Base-by-base conservation (phyloP, 2,888 invertebrate species). In the Meiosimyza decipiens region DNA sequence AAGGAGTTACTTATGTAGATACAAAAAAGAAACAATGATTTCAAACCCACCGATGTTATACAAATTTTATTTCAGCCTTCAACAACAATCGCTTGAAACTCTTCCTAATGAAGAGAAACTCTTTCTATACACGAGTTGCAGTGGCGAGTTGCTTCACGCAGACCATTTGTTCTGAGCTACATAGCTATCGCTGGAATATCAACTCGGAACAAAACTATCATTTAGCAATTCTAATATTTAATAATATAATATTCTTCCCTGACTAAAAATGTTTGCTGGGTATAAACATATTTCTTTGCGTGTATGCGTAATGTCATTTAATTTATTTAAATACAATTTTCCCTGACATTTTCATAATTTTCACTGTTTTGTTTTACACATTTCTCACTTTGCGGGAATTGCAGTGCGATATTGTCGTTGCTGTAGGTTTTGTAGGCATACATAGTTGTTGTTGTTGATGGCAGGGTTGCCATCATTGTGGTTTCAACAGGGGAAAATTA, bases 271-370 rank as follows among this genome's bases (percentile, higher is more conserved):
- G 28, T 28, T 28, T 28, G 4, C 28, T 28, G 33, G 2, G 62
- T 7, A 16, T 40, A n/a, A 13, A 33, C 9, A 3, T 63, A 49
- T 63, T 40, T 16, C 16, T 7, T 63, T 12, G 40, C 15, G 9
- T 47, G 18, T 63, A 49, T 63, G 40, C 40, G 9, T 69, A 13
- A 69, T 51, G 40, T 70, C 52, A 70, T 70, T 70, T 70, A 60
- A 70, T 70, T 70, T 60, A 60, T 70, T 62, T 51, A 62, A 70
- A 70, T 70, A 62, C 47, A 62, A 70, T 52, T 51, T 70, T 60
- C 40, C 40, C 40, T 64, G 64, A 64, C 64, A 51, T 64, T 64
- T 64, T 64, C 64, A 64, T 64, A 50, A 18, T 62, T 64, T 64
- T 50, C 16, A 12, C 12, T 13, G 16, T 47, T 40, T 9, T 40